Evolutionary conservation across 2,113 vertebrate species (phyloP).

Genomic region (Cephalopterus ornatus): DNA sequence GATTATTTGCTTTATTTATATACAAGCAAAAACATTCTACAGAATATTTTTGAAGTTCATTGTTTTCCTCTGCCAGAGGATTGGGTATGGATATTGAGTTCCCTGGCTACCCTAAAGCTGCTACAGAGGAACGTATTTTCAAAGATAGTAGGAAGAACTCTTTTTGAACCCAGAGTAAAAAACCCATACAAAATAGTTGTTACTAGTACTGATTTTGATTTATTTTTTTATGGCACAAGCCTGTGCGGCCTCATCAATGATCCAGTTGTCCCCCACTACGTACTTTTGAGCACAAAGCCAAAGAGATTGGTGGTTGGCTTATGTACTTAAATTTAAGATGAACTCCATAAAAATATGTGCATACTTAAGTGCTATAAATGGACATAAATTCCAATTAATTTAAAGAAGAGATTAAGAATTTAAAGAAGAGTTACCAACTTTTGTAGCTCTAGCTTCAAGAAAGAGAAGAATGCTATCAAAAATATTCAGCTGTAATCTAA

Average conservation of each 20-base stretch:
- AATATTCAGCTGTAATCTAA: not conserved
- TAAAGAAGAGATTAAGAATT: not conserved
- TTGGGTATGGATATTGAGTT: not conserved
- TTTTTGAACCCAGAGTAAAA: not conserved
- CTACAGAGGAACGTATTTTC: not conserved
- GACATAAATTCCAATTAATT: not conserved
- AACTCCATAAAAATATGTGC: not conserved
- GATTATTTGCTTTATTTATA: not conserved
- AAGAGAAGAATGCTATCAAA: not conserved
- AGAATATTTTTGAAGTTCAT: not conserved
- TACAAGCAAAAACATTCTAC: not conserved
- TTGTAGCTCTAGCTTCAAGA: not conserved
- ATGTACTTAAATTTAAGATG: not conserved
- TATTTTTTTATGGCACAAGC: fast-evolving
- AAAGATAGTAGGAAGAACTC: not conserved
- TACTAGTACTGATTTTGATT: not conserved
- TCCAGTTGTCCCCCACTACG: not conserved
- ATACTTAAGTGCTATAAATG: not conserved
- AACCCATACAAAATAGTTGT: not conserved
- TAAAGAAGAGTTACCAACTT: not conserved
- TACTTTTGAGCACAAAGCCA: not conserved
- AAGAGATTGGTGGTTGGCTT: not conserved
- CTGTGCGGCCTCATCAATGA: not conserved
- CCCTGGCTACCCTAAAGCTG: not conserved
- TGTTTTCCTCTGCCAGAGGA: not conserved